A percentile compares a stretch with the other conserved stretches of the same genome.
phyloP scores from a whole-genome alignment of 2,113 vertebrate species.

The Bothrops jararaca region DNA sequence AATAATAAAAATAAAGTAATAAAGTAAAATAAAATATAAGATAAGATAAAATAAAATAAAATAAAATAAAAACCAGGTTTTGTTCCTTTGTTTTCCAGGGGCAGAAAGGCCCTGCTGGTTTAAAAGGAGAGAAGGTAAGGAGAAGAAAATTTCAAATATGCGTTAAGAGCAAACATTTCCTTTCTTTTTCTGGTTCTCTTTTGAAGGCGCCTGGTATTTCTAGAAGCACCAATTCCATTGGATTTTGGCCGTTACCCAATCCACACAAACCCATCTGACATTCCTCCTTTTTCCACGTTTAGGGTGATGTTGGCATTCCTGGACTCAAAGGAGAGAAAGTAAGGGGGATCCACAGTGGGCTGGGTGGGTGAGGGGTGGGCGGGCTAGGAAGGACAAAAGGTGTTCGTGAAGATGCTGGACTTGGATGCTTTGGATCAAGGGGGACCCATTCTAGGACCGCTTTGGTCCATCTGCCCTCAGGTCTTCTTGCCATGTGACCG shows the following conservation, averaged over 20 bases:
- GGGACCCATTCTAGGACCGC: too few species aligned
- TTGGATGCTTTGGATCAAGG: too few species aligned
- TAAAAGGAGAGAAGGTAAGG: constrained; percentile 80
- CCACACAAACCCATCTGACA: neutral
- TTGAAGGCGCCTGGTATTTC: neutral
- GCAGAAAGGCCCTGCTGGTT: constrained; percentile 72
- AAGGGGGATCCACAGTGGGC: constrained; percentile 35
- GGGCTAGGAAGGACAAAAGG: too few species aligned
- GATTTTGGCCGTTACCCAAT: neutral
- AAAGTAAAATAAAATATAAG: too few species aligned
- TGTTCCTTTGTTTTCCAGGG: constrained; percentile 66
- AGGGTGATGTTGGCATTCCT: constrained; percentile 78
- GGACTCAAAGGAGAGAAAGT: constrained; percentile 84
- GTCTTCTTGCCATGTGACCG: too few species aligned
- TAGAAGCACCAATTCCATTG: neutral
- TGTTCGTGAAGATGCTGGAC: too few species aligned
- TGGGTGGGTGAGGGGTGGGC: neutral
- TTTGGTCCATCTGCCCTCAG: too few species aligned
- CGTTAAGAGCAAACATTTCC: neutral
- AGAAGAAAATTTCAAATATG: neutral
- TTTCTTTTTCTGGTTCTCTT: neutral
- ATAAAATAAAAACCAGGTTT: neutral
- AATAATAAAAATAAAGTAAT: too few species aligned
- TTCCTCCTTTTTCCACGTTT: constrained; percentile 15
- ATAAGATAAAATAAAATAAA: too few species aligned